Conservation (phyloP, 2,113 vertebrate species). For the Equus quagga region DNA sequence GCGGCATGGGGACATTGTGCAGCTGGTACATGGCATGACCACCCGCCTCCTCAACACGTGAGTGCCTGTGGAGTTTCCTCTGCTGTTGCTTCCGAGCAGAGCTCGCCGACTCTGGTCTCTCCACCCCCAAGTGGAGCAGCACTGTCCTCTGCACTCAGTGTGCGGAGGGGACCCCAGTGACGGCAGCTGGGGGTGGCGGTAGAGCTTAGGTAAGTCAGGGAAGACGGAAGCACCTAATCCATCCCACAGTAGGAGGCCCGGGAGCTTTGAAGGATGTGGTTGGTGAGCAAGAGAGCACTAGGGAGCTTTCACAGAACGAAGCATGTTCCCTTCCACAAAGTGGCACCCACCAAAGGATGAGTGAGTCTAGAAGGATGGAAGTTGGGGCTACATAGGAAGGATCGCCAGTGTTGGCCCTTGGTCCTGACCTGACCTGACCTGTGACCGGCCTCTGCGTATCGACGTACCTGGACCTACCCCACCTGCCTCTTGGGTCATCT, state of each 20-base stretch:
- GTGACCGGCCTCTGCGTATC: neutral
- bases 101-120: accelerated
- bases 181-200: accelerated
- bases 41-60: conserved; percentile 97
- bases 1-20: conserved; percentile 94
- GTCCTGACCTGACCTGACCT: neutral
- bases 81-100: neutral
- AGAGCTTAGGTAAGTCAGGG: neutral
- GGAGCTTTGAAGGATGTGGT: neutral
- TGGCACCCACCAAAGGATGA: accelerated
- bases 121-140: neutral
- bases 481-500: neutral
- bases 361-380: neutral
- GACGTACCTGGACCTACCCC: accelerated
- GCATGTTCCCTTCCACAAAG: accelerated
- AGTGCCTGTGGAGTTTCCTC: conserved; percentile 38
- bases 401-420: accelerated
- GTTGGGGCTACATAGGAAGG: accelerated
- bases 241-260: too few species aligned
- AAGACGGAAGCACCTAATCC: neutral
- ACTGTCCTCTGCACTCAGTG: accelerated
- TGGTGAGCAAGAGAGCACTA: neutral
- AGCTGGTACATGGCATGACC: conserved; percentile 97
- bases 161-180: neutral
- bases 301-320: neutral